A percentile compares a stretch with the other conserved stretches of the same genome.
These are phyloP conservation scores for Stenurella melanura DNA, from an alignment of 2,888 invertebrate species.

Conservation along the genomic window DNA sequence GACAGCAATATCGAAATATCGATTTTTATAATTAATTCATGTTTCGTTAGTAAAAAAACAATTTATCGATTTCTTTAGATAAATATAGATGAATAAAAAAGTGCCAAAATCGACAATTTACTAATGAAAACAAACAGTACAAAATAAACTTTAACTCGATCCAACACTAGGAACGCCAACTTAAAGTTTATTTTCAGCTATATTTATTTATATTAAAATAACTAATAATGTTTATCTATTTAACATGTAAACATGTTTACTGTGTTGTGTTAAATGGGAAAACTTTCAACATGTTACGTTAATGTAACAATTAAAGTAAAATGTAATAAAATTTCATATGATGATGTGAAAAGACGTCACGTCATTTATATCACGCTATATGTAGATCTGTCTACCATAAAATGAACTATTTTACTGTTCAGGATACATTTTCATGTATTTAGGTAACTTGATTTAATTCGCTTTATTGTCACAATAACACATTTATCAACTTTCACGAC, in stretches of 20 bases:
- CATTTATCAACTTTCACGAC: too few relatives aligned
- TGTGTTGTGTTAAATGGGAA: not conserved
- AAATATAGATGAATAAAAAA: not conserved
- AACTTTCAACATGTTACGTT: constrained; percentile 6
- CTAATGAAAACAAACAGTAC: not conserved
- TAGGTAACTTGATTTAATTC: not conserved
- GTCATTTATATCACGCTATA: constrained; percentile 17
- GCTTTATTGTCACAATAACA: not conserved
- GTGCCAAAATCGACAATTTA: not conserved
- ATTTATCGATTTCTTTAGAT: not conserved
- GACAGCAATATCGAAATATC: too few relatives aligned
- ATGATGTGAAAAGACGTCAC: constrained; percentile 6
- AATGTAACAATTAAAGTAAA: constrained; percentile 8
- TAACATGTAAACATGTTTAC: not conserved
- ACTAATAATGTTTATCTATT: not conserved
- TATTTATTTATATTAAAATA: constrained; percentile 1
- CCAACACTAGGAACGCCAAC: not conserved
- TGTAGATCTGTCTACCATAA: not conserved
- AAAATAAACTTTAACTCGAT: not conserved
- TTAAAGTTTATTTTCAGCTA: not conserved
- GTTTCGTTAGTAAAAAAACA: not conserved
- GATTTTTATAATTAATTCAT: too few relatives aligned
- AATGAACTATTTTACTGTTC: not conserved
- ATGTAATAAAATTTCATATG: constrained; percentile 8
- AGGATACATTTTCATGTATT: not conserved